Conservation (phyloP, 1,140 invertebrate species). For the Bombus difficillimus region DNA sequence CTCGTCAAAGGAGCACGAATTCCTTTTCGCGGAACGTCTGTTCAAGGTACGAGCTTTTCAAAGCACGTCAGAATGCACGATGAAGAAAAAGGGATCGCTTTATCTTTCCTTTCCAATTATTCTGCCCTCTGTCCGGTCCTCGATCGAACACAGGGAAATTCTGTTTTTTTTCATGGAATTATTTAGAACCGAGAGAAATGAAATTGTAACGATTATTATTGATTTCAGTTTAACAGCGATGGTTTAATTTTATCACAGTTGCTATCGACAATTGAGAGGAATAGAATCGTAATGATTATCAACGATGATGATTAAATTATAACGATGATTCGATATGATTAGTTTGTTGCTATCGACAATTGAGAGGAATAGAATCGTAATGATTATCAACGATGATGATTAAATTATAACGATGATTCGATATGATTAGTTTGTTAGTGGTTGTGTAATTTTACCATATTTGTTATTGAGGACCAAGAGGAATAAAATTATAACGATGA, state of each 20-base stretch:
- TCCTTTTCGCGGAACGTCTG: constrained; percentile 4
- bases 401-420: too few species aligned
- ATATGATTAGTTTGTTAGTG: too few species aligned
- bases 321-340: too few species aligned
- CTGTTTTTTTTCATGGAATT: not conserved
- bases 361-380: too few species aligned
- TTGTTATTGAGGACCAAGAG: too few species aligned
- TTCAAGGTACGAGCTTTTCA: not conserved
- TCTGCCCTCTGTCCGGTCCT: not conserved
- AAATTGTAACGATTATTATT: not conserved
- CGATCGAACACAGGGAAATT: not conserved
- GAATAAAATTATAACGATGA: too few species aligned
- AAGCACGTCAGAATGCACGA: not conserved
- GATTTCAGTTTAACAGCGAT: not conserved
- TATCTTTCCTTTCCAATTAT: not conserved
- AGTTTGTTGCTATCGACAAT: too few species aligned
- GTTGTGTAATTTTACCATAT: too few species aligned
- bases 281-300: too few species aligned
- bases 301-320: too few species aligned
- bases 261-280: too few species aligned
- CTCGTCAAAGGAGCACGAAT: constrained; percentile 22
- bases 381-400: too few species aligned
- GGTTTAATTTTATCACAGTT: not conserved
- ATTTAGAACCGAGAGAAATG: not conserved
- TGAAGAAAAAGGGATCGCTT: constrained; percentile 7